phyloP scores from a whole-genome alignment of 2,113 vertebrate species.

The Morone saxatilis region DNA sequence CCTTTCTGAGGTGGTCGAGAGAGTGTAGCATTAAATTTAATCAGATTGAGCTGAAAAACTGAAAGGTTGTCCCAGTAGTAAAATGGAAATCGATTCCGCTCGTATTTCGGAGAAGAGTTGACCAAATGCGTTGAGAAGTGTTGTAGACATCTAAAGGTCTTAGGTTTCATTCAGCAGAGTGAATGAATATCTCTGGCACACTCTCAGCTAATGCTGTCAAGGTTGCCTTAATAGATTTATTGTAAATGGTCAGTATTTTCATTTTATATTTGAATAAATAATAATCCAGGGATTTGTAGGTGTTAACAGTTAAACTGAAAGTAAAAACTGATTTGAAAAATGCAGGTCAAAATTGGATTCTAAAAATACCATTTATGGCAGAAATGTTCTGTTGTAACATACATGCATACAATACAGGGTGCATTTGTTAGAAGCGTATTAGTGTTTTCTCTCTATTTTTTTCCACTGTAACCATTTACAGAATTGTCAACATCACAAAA shows the following conservation, averaged over 20 bases:
- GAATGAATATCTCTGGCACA: conserved; percentile 13
- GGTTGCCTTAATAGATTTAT: conserved; percentile 4
- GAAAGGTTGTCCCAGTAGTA: not conserved
- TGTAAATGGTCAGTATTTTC: not conserved
- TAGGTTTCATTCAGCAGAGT: conserved; percentile 16
- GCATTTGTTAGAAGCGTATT: too few species aligned
- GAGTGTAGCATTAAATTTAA: not conserved
- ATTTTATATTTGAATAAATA: not conserved
- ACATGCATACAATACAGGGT: too few species aligned
- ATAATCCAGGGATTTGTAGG: not conserved
- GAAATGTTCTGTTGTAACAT: not conserved
- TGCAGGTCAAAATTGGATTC: not conserved
- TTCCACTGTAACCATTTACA: not conserved
- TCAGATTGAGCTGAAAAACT: not conserved
- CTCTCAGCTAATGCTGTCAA: not conserved
- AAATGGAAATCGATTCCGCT: conserved; percentile 24
- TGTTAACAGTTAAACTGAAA: not conserved
- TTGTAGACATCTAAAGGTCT: conserved; percentile 26
- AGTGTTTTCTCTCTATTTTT: not conserved
- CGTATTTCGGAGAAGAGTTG: conserved; percentile 18
- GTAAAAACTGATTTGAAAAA: too few species aligned
- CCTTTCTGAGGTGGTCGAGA: not conserved
- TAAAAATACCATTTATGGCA: not conserved
- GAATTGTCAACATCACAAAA: not conserved
- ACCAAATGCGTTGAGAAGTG: conserved; percentile 10